Percentiles rank a stretch among this genome's conserved stretches.
Evolutionary conservation across 1,140 invertebrate species (phyloP).

Genomic region (Popillia japonica): DNA sequence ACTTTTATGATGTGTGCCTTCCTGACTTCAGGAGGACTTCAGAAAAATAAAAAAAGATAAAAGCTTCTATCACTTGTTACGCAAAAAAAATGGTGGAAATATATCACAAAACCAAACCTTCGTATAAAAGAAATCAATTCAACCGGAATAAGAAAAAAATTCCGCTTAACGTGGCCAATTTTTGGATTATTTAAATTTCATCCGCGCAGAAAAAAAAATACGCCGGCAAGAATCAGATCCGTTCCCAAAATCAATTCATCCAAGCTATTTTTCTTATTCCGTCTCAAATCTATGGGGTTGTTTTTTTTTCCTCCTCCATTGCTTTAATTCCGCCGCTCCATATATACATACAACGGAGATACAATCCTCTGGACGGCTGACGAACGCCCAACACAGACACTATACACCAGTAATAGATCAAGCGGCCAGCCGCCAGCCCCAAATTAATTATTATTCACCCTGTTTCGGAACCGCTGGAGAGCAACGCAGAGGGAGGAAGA

Average conservation of each 20-base stretch:
- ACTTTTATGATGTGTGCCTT: no score
- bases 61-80: no score
- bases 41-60: no score
- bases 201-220: neutral
- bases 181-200: conserved; percentile 27
- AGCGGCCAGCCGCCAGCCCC: neutral
- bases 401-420: conserved; percentile 27
- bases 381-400: neutral
- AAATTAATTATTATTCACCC: conserved; percentile 31
- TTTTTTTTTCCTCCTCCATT: neutral
- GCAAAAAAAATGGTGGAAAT: no score
- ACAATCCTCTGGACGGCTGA: neutral
- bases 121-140: neutral
- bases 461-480: neutral
- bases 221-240: neutral
- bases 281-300: conserved; percentile 19
- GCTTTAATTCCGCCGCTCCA: neutral
- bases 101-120: neutral
- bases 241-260: conserved; percentile 16
- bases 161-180: conserved; percentile 18
- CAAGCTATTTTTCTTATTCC: conserved; percentile 15
- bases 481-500: neutral
- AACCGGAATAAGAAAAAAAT: neutral
- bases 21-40: no score
- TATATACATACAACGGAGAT: conserved; percentile 1